These are phyloP conservation scores for Beris chalybata DNA, from an alignment of 2,888 invertebrate species.

Conservation along the genomic window DNA sequence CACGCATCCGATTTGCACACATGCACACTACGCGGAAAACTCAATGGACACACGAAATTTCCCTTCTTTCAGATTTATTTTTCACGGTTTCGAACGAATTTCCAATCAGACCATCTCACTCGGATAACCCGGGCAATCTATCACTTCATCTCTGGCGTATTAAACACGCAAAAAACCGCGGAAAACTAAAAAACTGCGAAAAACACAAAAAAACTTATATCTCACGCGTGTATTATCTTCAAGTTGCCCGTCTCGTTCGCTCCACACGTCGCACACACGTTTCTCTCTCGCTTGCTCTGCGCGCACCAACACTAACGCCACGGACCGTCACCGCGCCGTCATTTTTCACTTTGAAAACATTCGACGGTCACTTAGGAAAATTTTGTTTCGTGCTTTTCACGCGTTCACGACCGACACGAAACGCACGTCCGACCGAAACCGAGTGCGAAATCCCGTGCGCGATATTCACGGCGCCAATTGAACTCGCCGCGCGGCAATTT, in stretches of 20 bases:
- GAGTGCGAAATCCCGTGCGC: no score
- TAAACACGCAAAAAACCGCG: neutral
- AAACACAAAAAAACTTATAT: slow-evolving; percentile 9
- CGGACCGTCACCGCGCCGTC: slow-evolving; percentile 23
- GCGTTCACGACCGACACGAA: no score
- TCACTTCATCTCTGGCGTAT: slow-evolving; percentile 8
- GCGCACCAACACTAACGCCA: neutral
- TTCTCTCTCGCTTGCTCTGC: neutral
- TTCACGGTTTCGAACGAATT: no score
- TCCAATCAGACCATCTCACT: neutral
- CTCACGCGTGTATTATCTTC: slow-evolving; percentile 27
- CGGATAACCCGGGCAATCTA: neutral
- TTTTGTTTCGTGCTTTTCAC: no score
- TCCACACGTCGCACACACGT: slow-evolving; percentile 21
- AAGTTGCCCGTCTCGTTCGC: slow-evolving; percentile 10
- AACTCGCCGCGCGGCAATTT: neutral
- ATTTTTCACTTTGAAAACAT: slow-evolving; percentile 29
- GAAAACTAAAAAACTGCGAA: neutral
- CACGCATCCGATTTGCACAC: no score
- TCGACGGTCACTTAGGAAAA: slow-evolving; percentile 12
- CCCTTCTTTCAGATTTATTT: no score
- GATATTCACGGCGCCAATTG: no score
- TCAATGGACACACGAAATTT: no score
- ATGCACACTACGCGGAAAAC: no score
- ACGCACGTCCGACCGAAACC: no score